These are phyloP conservation scores for Cerastoderma edule DNA, from an alignment of 2,888 invertebrate species.

Conservation along the genomic window DNA sequence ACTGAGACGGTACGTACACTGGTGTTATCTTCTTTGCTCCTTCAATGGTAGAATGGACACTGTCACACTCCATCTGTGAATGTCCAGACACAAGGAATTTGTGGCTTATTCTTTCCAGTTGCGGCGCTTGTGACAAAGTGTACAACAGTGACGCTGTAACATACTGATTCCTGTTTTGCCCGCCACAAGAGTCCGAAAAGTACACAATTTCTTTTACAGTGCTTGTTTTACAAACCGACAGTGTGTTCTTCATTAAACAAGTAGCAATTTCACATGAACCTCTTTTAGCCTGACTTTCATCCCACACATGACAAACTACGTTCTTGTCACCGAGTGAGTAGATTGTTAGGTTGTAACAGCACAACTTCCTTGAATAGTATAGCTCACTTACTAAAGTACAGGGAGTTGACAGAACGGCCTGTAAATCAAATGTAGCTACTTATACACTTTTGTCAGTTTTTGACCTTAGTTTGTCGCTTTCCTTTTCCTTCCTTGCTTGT, in stretches of 20 bases:
- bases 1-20: too few relatives aligned
- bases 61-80: slow-evolving; percentile 46
- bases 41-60: slow-evolving; percentile 41
- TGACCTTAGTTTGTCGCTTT: background rate
- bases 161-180: too few relatives aligned
- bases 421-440: background rate
- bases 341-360: background rate
- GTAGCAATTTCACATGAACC: slow-evolving; percentile 22
- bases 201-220: too few relatives aligned
- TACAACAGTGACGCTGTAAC: too few relatives aligned
- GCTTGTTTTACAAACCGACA: too few relatives aligned
- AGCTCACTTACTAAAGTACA: background rate
- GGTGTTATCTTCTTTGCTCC: slow-evolving; percentile 37
- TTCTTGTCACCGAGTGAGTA: background rate
- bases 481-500: too few relatives aligned
- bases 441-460: background rate
- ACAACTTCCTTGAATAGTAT: background rate
- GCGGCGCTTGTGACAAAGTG: too few relatives aligned
- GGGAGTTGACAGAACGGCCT: background rate
- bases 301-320: background rate
- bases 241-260: slow-evolving; percentile 26
- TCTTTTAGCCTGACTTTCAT: background rate
- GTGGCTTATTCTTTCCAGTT: too few relatives aligned
- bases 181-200: too few relatives aligned
- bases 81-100: slow-evolving; percentile 36